Evolutionary conservation across 2,113 vertebrate species (phyloP).

Genomic region (Sorex fumeus): DNA sequence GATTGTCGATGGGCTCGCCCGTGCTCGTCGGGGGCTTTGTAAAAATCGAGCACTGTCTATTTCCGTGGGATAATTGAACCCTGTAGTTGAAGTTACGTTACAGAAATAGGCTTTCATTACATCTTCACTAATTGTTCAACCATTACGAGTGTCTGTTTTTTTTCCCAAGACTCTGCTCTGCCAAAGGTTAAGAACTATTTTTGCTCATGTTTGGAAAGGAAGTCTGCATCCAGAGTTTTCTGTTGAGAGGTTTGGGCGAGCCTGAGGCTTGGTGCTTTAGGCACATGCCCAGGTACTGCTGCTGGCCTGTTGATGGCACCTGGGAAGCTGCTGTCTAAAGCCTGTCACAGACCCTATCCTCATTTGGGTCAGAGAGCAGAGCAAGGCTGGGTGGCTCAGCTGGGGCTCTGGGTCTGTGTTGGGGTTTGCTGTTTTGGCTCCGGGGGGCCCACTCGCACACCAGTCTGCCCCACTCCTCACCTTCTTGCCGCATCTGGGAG

Average conservation of each 20-base stretch:
- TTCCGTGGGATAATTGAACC: background rate
- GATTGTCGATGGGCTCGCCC: too few relatives aligned
- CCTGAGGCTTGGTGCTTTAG: background rate
- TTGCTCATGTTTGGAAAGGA: background rate
- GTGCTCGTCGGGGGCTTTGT: background rate
- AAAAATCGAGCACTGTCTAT: background rate
- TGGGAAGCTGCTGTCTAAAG: too few relatives aligned
- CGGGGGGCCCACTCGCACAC: too few relatives aligned
- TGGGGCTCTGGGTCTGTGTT: too few relatives aligned
- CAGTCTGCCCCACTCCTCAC: too few relatives aligned
- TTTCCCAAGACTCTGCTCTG: background rate
- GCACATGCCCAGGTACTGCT: background rate
- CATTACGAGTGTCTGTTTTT: background rate
- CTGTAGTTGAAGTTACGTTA: background rate
- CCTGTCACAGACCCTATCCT: too few relatives aligned
- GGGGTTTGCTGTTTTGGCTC: too few relatives aligned
- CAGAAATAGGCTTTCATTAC: too few relatives aligned
- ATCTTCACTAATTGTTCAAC: background rate
- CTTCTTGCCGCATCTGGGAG: too few relatives aligned
- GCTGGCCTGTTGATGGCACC: too few relatives aligned
- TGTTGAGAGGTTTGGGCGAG: background rate
- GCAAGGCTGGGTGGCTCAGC: too few relatives aligned
- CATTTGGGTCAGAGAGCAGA: too few relatives aligned
- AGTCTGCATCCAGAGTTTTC: background rate
- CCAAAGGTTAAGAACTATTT: constrained; percentile 39